Percentiles rank a stretch among this genome's conserved stretches.
Conservation (phyloP, 2,888 invertebrate species). For the Rhagophthalmus giganteus region DNA sequence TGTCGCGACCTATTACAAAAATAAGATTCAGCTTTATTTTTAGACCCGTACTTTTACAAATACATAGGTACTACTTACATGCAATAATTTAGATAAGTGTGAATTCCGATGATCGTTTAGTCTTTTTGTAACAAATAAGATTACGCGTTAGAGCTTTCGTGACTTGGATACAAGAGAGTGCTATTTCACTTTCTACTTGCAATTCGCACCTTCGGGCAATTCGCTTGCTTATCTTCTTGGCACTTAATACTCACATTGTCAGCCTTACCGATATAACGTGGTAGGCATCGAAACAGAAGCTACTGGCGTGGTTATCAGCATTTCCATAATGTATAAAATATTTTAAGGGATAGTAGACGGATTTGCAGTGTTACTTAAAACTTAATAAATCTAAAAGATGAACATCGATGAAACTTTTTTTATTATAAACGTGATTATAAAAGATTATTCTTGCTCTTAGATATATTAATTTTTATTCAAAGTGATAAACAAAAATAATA, state of each 20-base stretch:
- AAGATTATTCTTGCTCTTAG: too few relatives aligned
- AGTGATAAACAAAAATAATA: too few relatives aligned
- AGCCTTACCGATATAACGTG: slow-evolving; percentile 17
- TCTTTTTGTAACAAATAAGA: slow-evolving; percentile 32
- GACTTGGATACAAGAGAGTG: slow-evolving; percentile 26
- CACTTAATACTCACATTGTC: slow-evolving; percentile 20
- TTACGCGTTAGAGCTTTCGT: slow-evolving; percentile 32
- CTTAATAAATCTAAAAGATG: too few relatives aligned
- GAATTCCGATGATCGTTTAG: slow-evolving; percentile 30
- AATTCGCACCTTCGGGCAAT: slow-evolving; percentile 21
- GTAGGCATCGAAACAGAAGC: slow-evolving; percentile 10
- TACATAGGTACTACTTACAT: too few relatives aligned
- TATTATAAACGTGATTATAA: too few relatives aligned
- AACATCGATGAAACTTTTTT: too few relatives aligned
- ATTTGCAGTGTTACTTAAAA: too few relatives aligned
- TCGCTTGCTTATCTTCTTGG: slow-evolving; percentile 16
- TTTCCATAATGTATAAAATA: slow-evolving; percentile 9
- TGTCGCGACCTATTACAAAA: too few relatives aligned
- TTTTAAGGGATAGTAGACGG: too few relatives aligned
- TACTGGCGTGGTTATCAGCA: slow-evolving; percentile 12
- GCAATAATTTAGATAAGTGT: slow-evolving; percentile 22
- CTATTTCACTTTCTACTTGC: slow-evolving; percentile 26
- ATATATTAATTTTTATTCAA: too few relatives aligned
- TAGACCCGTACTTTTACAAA: too few relatives aligned
- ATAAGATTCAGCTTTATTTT: too few relatives aligned